These are phyloP conservation scores for Pteronotus mesoamericanus DNA, from an alignment of 2,797 vertebrate genomes.

Conservation along the genomic window DNA sequence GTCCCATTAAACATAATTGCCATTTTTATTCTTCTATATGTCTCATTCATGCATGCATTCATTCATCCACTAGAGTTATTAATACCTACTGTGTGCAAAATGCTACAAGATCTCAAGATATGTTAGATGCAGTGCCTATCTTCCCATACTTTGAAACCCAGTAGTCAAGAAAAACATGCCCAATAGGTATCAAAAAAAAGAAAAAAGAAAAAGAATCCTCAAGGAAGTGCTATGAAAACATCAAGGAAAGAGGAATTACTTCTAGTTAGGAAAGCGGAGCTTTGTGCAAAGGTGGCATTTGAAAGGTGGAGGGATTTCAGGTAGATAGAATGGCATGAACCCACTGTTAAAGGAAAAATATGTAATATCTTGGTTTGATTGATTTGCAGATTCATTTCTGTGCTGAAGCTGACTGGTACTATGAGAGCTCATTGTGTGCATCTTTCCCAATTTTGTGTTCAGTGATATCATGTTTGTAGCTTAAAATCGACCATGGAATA, in stretches of 20 bases:
- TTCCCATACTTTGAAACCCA: neutral
- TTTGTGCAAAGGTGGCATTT: constrained; percentile 19
- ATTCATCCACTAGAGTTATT: neutral
- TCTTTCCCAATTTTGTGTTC: neutral
- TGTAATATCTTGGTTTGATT: neutral
- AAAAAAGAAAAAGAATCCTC: neutral
- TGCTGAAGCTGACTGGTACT: neutral
- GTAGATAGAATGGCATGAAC: neutral
- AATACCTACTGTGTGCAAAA: neutral
- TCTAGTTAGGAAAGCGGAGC: neutral
- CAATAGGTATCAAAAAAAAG: neutral
- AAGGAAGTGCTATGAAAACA: constrained; percentile 22
- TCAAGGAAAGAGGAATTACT: neutral
- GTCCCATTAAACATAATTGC: neutral
- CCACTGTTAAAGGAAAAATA: neutral
- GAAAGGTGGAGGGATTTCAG: constrained; percentile 16
- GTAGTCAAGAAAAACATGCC: neutral
- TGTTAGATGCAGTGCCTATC: neutral
- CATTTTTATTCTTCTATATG: neutral
- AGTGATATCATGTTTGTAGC: neutral
- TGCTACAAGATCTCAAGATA: neutral
- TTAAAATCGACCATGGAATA: constrained; percentile 8
- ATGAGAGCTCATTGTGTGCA: neutral
- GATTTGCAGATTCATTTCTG: neutral
- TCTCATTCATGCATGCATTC: neutral